A percentile compares a stretch with the other conserved stretches of the same genome.
Evolutionary conservation across 2,888 invertebrate species (phyloP).

Genomic region (Agonopterix subpropinquella): DNA sequence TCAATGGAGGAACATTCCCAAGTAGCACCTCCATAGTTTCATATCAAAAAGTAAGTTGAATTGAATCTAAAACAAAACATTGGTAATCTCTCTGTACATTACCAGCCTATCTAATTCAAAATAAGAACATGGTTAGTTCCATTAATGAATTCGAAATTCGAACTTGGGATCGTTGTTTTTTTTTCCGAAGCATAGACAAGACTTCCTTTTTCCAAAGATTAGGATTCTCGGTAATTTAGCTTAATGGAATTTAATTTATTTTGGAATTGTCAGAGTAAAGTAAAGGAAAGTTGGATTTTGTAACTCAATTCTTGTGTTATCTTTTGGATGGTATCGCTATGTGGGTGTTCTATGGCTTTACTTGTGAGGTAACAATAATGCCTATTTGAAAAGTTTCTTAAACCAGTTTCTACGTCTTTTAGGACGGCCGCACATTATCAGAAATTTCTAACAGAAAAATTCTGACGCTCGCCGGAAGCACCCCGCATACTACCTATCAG

Average conservation of each 20-base stretch:
- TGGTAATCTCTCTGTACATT: constrained; percentile 13
- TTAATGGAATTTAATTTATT: constrained; percentile 21
- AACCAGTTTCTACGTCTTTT: not conserved
- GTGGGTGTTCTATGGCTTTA: constrained; percentile 19
- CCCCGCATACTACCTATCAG: no score
- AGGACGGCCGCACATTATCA: no score
- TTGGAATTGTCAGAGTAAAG: constrained; percentile 14
- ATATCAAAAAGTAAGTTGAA: not conserved
- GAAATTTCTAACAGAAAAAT: no score
- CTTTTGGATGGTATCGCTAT: constrained; percentile 14
- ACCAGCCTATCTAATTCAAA: constrained; percentile 24
- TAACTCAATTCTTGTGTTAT: constrained; percentile 20
- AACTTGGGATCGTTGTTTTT: constrained; percentile 18
- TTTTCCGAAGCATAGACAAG: constrained; percentile 23
- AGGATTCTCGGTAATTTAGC: constrained; percentile 20
- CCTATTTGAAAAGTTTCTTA: no score
- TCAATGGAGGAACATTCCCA: no score
- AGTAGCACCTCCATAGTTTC: no score
- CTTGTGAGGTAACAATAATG: no score
- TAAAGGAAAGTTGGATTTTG: constrained; percentile 9
- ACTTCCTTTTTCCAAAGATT: constrained; percentile 17
- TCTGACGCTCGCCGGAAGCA: no score
- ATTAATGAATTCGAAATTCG: constrained; percentile 37
- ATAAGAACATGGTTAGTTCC: constrained; percentile 30
- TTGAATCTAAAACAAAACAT: not conserved